A percentile compares a stretch with the other conserved stretches of the same genome.
phyloP scores from a whole-genome alignment of 2,888 invertebrate genomes.

The Mesochorus sp. region DNA sequence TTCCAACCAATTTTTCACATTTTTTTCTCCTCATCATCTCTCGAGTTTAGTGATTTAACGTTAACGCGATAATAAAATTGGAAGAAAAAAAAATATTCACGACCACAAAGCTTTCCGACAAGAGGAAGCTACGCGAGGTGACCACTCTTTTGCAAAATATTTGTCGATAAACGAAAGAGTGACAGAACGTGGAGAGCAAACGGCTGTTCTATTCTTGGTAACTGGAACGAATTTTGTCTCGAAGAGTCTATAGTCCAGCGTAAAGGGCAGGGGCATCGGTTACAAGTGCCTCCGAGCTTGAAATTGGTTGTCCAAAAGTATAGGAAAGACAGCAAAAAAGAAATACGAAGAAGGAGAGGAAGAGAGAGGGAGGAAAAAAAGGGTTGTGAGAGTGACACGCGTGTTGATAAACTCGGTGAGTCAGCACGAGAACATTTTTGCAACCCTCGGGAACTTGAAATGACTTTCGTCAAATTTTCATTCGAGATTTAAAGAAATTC shows the following conservation, averaged over 20 bases:
- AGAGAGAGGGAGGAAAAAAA: not conserved
- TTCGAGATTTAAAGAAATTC: not conserved
- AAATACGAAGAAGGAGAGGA: not conserved
- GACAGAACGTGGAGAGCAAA: not conserved
- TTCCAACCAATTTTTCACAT: too few species aligned
- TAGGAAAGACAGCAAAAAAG: slow-evolving; percentile 37
- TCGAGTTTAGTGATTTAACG: not conserved
- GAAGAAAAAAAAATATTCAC: not conserved
- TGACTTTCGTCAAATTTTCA: not conserved
- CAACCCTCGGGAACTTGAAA: not conserved
- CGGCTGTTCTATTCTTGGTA: slow-evolving; percentile 45
- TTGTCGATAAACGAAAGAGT: slow-evolving; percentile 19
- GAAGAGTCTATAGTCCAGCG: slow-evolving; percentile 46
- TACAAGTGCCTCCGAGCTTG: slow-evolving; percentile 18
- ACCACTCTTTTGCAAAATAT: slow-evolving; percentile 26
- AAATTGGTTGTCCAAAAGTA: slow-evolving; percentile 45
- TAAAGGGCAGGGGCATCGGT: slow-evolving; percentile 7
- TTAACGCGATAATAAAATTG: not conserved
- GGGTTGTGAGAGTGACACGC: slow-evolving; percentile 18
- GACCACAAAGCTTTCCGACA: slow-evolving; percentile 13
- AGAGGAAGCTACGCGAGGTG: not conserved
- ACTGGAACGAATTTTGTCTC: slow-evolving; percentile 50
- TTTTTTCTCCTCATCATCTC: not conserved
- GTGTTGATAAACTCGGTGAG: slow-evolving; percentile 35
- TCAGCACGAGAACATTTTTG: slow-evolving; percentile 28